Evolutionary conservation across 2,888 invertebrate genomes (phyloP).

Genomic region (Cyaniris semiargus): DNA sequence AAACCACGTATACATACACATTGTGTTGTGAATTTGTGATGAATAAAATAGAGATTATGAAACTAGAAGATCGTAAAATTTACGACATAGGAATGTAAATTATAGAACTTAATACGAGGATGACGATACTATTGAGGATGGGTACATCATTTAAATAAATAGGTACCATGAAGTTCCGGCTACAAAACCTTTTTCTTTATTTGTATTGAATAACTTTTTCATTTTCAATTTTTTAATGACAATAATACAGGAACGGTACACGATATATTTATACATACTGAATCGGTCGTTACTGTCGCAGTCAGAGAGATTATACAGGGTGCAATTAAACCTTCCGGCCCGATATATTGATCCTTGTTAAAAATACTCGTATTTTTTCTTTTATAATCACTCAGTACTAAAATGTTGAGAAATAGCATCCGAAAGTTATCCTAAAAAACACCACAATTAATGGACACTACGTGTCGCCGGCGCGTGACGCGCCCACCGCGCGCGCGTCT

Average conservation of each 20-base stretch:
- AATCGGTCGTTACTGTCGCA: too few species aligned
- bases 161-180: slow-evolving; percentile 1
- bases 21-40: slow-evolving; percentile 36
- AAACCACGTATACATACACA: slow-evolving; percentile 9
- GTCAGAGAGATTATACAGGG: too few species aligned
- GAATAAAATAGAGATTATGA: slow-evolving; percentile 37
- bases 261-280: neutral
- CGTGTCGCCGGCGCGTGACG: too few species aligned
- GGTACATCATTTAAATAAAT: neutral
- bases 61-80: slow-evolving; percentile 31
- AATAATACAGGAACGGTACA: too few species aligned
- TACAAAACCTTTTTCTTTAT: neutral
- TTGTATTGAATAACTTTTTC: neutral
- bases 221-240: neutral
- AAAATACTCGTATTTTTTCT: too few species aligned
- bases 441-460: too few species aligned
- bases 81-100: slow-evolving; percentile 45
- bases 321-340: too few species aligned
- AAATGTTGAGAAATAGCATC: too few species aligned
- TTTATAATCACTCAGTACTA: too few species aligned
- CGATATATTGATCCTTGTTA: too few species aligned
- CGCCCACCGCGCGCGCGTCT: too few species aligned
- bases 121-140: neutral
- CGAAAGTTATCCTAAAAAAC: too few species aligned
- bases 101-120: neutral